Percentiles rank a stretch among this genome's conserved stretches.
phyloP scores from a whole-genome alignment of 2,113 vertebrate genomes.

The Esox niger region DNA sequence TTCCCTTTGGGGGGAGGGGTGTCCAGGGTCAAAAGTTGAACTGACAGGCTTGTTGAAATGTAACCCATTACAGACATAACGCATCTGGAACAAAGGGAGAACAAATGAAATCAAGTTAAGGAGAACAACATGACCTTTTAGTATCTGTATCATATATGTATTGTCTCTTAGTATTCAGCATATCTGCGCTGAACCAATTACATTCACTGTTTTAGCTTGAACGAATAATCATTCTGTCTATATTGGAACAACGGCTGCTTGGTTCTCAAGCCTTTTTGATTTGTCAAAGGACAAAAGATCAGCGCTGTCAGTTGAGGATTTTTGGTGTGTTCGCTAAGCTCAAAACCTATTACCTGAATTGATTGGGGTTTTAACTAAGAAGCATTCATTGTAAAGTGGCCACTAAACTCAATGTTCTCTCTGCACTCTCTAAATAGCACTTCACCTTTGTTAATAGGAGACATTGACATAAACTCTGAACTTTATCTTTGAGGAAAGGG shows the following conservation, averaged over 20 bases:
- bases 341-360: not conserved
- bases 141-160: not conserved
- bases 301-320: not conserved
- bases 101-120: not conserved
- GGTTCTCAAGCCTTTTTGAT: not conserved
- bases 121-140: not conserved
- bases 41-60: not conserved
- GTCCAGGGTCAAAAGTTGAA: not conserved
- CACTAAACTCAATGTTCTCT: not conserved
- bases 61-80: not conserved
- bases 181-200: not conserved
- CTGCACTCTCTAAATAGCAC: conserved; percentile 18
- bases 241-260: not conserved
- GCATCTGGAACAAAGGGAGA: not conserved
- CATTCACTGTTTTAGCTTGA: conserved; percentile 4
- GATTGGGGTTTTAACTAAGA: not conserved
- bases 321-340: not conserved
- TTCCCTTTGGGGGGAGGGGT: too few species aligned
- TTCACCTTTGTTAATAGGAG: conserved; percentile 1
- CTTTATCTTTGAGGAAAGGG: not conserved
- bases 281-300: not conserved
- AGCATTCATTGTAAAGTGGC: conserved; percentile 16
- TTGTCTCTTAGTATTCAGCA: not conserved
- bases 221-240: not conserved
- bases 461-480: not conserved